Conservation (phyloP, 2,113 vertebrate species). For the Epinephelus cyanopodus region DNA sequence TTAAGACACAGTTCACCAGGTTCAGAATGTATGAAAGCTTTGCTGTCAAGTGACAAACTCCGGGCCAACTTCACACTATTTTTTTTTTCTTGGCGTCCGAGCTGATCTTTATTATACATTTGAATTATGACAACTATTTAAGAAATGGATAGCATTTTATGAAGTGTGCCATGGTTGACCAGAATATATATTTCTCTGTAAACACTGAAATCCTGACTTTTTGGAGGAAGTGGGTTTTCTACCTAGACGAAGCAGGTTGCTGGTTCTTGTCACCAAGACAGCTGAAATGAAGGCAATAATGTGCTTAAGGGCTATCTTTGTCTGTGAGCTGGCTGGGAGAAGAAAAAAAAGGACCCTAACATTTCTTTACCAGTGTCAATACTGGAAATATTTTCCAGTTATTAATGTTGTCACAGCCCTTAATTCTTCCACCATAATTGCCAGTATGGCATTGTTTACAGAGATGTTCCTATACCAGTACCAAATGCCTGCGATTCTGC, state of each 20-base stretch:
- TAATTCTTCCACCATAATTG: neutral
- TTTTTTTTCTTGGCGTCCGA: neutral
- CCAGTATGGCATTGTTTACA: too few relatives aligned
- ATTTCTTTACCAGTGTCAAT: slow-evolving; percentile 4
- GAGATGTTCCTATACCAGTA: too few relatives aligned
- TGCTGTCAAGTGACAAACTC: neutral
- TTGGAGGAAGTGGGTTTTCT: neutral
- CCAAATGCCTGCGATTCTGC: too few relatives aligned
- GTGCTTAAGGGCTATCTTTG: neutral
- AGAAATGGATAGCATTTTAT: neutral
- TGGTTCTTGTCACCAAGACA: slow-evolving; percentile 23
- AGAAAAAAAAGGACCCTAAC: neutral
- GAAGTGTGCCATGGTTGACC: neutral
- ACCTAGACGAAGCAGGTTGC: neutral
- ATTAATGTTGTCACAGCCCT: neutral
- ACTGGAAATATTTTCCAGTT: neutral
- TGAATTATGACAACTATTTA: neutral
- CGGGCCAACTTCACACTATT: neutral
- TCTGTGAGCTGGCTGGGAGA: neutral
- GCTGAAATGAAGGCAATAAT: slow-evolving; percentile 3
- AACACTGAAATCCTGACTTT: neutral
- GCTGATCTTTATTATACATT: neutral
- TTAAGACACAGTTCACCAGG: slow-evolving; percentile 13
- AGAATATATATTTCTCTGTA: neutral
- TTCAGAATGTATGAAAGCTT: slow-evolving; percentile 6